Conservation (phyloP, 2,888 invertebrate genomes). For the Cheilosia variabilis region DNA sequence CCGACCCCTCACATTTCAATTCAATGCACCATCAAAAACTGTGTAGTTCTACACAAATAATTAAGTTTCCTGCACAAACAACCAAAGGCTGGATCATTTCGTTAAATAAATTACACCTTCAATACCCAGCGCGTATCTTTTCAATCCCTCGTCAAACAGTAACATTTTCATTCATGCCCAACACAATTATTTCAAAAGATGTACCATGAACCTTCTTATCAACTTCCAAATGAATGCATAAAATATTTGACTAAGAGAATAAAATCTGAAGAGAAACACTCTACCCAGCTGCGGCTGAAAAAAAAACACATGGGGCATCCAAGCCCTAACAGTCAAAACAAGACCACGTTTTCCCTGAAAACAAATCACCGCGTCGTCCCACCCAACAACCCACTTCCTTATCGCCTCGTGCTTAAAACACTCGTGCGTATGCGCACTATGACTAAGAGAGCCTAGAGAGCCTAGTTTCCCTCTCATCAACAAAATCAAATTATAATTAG, state of each 20-base stretch:
- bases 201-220: slow-evolving; percentile 16
- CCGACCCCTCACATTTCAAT: too few relatives aligned
- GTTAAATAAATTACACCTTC: slow-evolving; percentile 20
- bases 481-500: slow-evolving; percentile 61
- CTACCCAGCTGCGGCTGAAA: slow-evolving; percentile 15
- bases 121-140: slow-evolving; percentile 17
- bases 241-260: slow-evolving; percentile 27
- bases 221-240: slow-evolving; percentile 8
- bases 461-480: background rate
- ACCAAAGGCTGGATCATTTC: background rate
- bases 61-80: too few relatives aligned
- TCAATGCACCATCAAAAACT: too few relatives aligned
- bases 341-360: slow-evolving; percentile 63
- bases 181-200: slow-evolving; percentile 42
- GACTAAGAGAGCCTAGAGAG: slow-evolving; percentile 23
- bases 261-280: slow-evolving; percentile 22
- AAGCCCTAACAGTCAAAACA: slow-evolving; percentile 54
- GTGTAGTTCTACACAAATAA: too few relatives aligned
- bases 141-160: slow-evolving; percentile 16
- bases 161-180: slow-evolving; percentile 22
- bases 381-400: slow-evolving; percentile 24
- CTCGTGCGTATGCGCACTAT: slow-evolving; percentile 65
- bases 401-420: slow-evolving; percentile 40
- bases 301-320: background rate
- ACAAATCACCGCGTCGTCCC: slow-evolving; percentile 43